Conservation (phyloP, 2,797 vertebrate species). For the Pseudochirops cupreus region DNA sequence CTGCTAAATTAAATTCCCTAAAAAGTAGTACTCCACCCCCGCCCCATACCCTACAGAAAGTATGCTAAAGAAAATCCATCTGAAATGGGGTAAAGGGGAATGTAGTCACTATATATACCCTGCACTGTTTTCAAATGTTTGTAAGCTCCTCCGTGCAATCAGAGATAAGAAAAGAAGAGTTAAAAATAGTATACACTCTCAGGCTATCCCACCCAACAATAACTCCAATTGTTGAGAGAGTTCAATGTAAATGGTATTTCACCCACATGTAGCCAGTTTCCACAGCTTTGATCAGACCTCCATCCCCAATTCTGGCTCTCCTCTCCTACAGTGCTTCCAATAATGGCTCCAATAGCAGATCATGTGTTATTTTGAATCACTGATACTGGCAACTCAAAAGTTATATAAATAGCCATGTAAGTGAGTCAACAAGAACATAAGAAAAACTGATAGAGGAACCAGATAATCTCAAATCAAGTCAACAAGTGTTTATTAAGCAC, state of each 20-base stretch:
- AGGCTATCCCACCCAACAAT: constrained; percentile 9
- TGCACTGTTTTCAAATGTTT: not conserved
- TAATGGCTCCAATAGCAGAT: constrained; percentile 27
- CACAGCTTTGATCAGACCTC: constrained; percentile 12
- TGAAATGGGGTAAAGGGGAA: constrained; percentile 26
- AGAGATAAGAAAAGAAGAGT: constrained; percentile 35
- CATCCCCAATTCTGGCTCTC: not conserved
- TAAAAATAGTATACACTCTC: constrained; percentile 10
- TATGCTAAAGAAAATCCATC: constrained; percentile 17
- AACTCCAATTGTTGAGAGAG: constrained; percentile 10
- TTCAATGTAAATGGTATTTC: constrained; percentile 48
- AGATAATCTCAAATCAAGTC: constrained; percentile 24
- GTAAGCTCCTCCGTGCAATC: constrained; percentile 24
- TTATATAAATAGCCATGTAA: constrained; percentile 32
- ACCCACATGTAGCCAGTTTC: constrained; percentile 16
- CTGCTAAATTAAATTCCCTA: not conserved
- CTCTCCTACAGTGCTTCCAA: not conserved
- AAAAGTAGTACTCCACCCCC: constrained; percentile 17
- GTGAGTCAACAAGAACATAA: constrained; percentile 46
- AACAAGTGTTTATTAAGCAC: not conserved
- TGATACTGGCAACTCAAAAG: constrained; percentile 30
- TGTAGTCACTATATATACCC: constrained; percentile 21
- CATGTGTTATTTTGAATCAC: constrained; percentile 36
- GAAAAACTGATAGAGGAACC: not conserved
- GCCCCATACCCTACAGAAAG: not conserved